A percentile compares a stretch with the other conserved stretches of the same genome.
Conservation (phyloP, 2,888 invertebrate genomes). For the Monopis laevigella region DNA sequence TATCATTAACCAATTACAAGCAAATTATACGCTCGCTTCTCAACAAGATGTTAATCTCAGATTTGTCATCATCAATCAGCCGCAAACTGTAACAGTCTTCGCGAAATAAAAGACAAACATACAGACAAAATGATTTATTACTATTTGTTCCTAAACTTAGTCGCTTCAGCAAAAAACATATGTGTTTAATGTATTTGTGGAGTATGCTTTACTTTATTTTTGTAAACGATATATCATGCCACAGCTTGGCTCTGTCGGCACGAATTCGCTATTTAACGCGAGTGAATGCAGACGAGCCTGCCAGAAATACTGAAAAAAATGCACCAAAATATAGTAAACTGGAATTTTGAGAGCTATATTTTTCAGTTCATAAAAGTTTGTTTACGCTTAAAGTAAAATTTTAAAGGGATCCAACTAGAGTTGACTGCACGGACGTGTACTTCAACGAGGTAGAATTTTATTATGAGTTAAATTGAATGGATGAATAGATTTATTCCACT, state of each 20-base stretch:
- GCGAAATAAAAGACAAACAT: neutral
- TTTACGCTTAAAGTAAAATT: slow-evolving; percentile 25
- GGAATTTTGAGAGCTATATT: slow-evolving; percentile 25
- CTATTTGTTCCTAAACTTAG: neutral
- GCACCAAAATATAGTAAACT: slow-evolving; percentile 25
- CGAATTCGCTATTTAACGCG: slow-evolving; percentile 7
- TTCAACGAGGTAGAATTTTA: too few species aligned
- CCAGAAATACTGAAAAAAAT: slow-evolving; percentile 26
- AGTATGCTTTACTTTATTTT: slow-evolving; percentile 11
- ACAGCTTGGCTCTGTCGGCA: slow-evolving; percentile 9
- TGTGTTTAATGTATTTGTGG: neutral
- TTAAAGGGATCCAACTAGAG: too few species aligned
- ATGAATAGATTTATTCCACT: too few species aligned
- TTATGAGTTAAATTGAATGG: too few species aligned
- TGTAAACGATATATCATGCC: slow-evolving; percentile 12
- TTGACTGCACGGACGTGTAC: too few species aligned
- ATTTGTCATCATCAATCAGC: slow-evolving; percentile 6
- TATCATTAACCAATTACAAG: slow-evolving; percentile 5
- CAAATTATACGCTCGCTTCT: neutral
- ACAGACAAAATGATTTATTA: neutral
- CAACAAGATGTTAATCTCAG: neutral
- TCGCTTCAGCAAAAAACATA: neutral
- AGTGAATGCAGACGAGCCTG: slow-evolving; percentile 22
- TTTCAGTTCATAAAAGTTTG: slow-evolving; percentile 31
- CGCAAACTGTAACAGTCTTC: neutral